A percentile compares a stretch with the other conserved stretches of the same genome.
Conservation (phyloP, 2,888 invertebrate species). For the Hydraecia micacea region DNA sequence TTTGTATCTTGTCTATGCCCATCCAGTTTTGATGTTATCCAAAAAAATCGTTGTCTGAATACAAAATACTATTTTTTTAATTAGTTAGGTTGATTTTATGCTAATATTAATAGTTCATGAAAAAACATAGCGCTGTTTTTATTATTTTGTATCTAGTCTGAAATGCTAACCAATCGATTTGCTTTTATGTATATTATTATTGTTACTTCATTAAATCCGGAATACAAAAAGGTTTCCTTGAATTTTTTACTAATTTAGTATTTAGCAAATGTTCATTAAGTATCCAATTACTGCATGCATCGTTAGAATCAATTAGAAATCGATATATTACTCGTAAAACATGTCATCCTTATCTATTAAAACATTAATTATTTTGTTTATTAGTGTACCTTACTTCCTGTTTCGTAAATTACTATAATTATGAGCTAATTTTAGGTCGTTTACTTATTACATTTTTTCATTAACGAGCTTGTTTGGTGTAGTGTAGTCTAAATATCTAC, state of each 20-base stretch:
- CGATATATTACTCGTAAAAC: no score
- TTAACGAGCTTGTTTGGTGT: no score
- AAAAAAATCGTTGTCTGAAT: constrained; percentile 35
- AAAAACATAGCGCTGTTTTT: not conserved
- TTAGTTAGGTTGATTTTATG: not conserved
- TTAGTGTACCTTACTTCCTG: not conserved
- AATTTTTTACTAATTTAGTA: not conserved
- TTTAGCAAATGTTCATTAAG: not conserved
- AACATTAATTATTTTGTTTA: not conserved
- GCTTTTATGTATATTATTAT: not conserved
- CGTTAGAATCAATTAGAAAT: constrained; percentile 6
- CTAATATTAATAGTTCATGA: not conserved
- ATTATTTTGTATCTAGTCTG: not conserved
- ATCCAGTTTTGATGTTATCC: constrained; percentile 40
- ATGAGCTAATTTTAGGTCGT: no score
- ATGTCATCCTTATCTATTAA: not conserved
- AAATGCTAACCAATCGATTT: not conserved
- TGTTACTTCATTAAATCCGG: not conserved
- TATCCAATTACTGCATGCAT: not conserved
- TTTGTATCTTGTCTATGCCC: constrained; percentile 19
- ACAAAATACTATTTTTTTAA: constrained; percentile 12
- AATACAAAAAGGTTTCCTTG: constrained; percentile 2
- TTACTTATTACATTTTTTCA: no score
- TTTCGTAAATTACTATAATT: not conserved
- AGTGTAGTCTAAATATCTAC: no score